Percentiles rank a stretch among this genome's conserved stretches.
These are phyloP conservation scores for Phthorimaea operculella DNA, from an alignment of 1,140 invertebrate genomes.

Conservation along the genomic window DNA sequence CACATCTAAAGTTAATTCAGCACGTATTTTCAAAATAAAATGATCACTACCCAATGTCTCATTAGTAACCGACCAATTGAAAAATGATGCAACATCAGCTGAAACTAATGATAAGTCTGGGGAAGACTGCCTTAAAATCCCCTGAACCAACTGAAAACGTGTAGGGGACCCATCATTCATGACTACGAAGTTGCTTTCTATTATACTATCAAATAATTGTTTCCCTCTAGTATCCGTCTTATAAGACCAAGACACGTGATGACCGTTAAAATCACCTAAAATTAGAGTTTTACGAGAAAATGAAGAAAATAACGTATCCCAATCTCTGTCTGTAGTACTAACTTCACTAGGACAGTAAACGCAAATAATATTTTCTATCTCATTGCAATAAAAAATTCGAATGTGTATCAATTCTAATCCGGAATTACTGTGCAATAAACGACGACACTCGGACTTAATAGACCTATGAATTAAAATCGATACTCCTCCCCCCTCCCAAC, in stretches of 20 bases:
- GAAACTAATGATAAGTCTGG: constrained; percentile 19
- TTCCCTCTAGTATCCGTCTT: constrained; percentile 16
- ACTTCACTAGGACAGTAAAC: constrained; percentile 18
- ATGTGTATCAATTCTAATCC: constrained; percentile 1
- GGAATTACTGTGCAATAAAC: not conserved
- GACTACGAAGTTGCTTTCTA: constrained; percentile 12
- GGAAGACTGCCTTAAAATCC: constrained; percentile 11
- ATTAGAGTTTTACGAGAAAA: constrained; percentile 3
- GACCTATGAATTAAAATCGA: constrained; percentile 12
- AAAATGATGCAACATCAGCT: constrained; percentile 8
- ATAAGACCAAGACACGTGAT: constrained; percentile 17
- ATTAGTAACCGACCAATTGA: constrained; percentile 14
- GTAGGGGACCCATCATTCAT: constrained; percentile 16
- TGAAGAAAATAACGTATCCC: constrained; percentile 19
- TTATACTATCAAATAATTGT: constrained; percentile 13
- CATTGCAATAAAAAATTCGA: constrained; percentile 12
- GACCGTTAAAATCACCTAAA: constrained; percentile 19
- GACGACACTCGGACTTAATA: constrained; percentile 4
- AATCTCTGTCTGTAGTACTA: constrained; percentile 14
- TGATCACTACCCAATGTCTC: constrained; percentile 10
- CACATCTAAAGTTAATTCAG: not conserved
- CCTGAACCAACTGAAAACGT: constrained; percentile 13
- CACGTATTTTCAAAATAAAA: constrained; percentile 12
- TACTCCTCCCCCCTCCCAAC: constrained; percentile 13
- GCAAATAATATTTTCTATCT: constrained; percentile 15